A percentile compares a stretch with the other conserved stretches of the same genome.
These are phyloP conservation scores for Drosophila anomelani DNA, from an alignment of 2,888 invertebrate genomes.

Conservation along the genomic window DNA sequence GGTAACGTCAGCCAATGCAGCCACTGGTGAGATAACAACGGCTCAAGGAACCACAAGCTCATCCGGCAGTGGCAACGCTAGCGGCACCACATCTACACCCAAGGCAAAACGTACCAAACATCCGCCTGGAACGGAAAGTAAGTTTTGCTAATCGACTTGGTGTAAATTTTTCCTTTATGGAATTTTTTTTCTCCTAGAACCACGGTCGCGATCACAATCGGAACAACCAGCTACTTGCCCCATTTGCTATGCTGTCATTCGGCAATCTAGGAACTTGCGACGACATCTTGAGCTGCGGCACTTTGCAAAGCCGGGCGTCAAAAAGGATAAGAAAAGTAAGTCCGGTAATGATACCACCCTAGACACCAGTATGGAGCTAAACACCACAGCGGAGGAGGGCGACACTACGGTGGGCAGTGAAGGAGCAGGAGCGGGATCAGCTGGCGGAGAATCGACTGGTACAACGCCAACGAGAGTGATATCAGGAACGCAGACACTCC, in stretches of 20 bases:
- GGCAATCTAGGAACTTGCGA: conserved; percentile 87
- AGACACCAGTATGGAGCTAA: conserved; percentile 62
- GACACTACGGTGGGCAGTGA: conserved; percentile 53
- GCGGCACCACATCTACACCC: conserved; percentile 63
- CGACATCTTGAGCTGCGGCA: conserved; percentile 86
- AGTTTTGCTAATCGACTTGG: conserved; percentile 38
- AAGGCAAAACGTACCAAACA: conserved; percentile 74
- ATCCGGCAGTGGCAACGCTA: conserved; percentile 49
- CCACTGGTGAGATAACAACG: conserved; percentile 71
- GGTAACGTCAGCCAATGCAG: conserved; percentile 70
- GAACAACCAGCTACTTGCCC: conserved; percentile 88
- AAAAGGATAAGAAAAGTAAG: conserved; percentile 85
- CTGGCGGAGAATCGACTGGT: conserved; percentile 38
- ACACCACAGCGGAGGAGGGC: conserved; percentile 61
- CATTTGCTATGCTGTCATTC: conserved; percentile 86
- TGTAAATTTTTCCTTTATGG: background rate
- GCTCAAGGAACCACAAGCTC: conserved; percentile 61
- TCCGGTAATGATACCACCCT: conserved; percentile 73
- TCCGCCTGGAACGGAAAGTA: conserved; percentile 73
- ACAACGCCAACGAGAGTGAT: conserved; percentile 52
- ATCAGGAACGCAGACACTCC: conserved; percentile 34
- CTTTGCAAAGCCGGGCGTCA: conserved; percentile 84
- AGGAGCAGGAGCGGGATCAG: conserved; percentile 41
- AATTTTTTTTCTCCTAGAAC: conserved; percentile 71
- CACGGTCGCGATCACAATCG: conserved; percentile 86